Conservation (phyloP, 2,888 invertebrate genomes). For the Synergus umbraculus region DNA sequence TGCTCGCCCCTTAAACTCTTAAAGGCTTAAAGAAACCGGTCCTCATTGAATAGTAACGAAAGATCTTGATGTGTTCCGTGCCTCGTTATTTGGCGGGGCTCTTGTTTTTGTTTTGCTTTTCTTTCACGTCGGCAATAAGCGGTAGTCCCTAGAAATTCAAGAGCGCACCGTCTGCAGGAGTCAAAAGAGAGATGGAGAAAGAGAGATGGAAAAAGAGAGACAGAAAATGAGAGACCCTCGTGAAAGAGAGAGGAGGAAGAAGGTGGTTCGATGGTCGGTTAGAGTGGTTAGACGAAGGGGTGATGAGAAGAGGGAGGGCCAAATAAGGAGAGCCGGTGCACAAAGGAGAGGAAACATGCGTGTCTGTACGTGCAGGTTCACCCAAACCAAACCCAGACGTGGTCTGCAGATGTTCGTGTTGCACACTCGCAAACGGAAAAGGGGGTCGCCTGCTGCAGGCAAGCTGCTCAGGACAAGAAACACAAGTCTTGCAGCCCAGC, state of each 20-base stretch:
- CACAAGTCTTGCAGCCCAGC: conserved; percentile 49
- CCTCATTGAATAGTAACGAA: conserved; percentile 38
- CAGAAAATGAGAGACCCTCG: too few species aligned
- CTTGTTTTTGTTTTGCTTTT: conserved; percentile 41
- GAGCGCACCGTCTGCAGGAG: conserved; percentile 9
- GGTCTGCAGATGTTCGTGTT: conserved; percentile 35
- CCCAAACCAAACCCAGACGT: conserved; percentile 45
- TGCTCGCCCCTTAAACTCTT: conserved; percentile 24
- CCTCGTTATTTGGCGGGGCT: conserved; percentile 27
- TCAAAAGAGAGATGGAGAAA: conserved; percentile 23
- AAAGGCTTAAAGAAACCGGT: conserved; percentile 33
- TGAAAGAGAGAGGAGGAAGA: conserved; percentile 29
- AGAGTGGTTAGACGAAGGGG: conserved; percentile 50
- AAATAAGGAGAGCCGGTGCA: conserved; percentile 67
- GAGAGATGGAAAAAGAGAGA: conserved; percentile 42
- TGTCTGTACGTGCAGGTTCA: conserved; percentile 50
- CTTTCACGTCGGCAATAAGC: conserved; percentile 35
- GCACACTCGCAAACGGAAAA: conserved; percentile 60
- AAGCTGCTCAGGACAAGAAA: conserved; percentile 60
- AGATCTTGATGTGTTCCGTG: conserved; percentile 33
- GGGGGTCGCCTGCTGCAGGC: conserved; percentile 60
- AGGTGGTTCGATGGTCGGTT: conserved; percentile 45
- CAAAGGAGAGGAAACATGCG: conserved; percentile 68
- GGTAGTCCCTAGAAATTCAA: conserved; percentile 13
- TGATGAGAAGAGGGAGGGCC: conserved; percentile 54